Evolutionary conservation across 2,888 invertebrate genomes (phyloP), one percentile per base, ranked within the genome.

Genomic region (Orgyia antiqua): DNA sequence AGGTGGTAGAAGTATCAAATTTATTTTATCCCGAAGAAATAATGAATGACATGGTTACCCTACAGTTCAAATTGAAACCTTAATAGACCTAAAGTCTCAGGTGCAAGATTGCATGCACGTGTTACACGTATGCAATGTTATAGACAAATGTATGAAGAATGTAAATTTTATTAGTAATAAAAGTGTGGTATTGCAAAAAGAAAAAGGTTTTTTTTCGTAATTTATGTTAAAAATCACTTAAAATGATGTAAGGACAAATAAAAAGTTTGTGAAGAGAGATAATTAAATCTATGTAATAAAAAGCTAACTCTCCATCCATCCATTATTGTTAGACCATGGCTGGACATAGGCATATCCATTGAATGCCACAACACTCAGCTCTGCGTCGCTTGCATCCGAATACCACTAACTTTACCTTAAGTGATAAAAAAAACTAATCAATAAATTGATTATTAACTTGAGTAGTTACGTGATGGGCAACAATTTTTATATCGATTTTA

Each of bases 21-120:
- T n/a, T n/a, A n/a, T n/a, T n/a, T n/a, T n/a, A n/a, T n/a, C n/a
- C n/a, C n/a, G n/a, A n/a, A n/a, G n/a, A n/a, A n/a, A n/a, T n/a
- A n/a, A n/a, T n/a, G n/a, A n/a, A n/a, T n/a, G n/a, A 33, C 31
- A 9, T 27, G 19, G 27, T 10, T 20, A 32, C 32, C 29, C 13
- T 13, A 28, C 27, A 12, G 13, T 24, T 26, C 40, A 36, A 21
- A 23, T 23, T 4, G 7, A 10, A 10, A 5, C 8, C 17, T 10
- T 19, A 25, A 28, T 25, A 41, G 36, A 10, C 27, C 45, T 50
- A 43, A 36, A 52, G 49, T 45, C 64, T 45, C 71, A 73, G 71
- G 74, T 73, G 72, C 68, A 68, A 55, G 54, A 62, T 63, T 66
- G 63, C 59, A 64, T 51, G 44, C 58, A 52, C 53, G 60, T 59